Base-by-base conservation (phyloP, 2,888 invertebrate genomes). In the Cyclophora punctaria region DNA sequence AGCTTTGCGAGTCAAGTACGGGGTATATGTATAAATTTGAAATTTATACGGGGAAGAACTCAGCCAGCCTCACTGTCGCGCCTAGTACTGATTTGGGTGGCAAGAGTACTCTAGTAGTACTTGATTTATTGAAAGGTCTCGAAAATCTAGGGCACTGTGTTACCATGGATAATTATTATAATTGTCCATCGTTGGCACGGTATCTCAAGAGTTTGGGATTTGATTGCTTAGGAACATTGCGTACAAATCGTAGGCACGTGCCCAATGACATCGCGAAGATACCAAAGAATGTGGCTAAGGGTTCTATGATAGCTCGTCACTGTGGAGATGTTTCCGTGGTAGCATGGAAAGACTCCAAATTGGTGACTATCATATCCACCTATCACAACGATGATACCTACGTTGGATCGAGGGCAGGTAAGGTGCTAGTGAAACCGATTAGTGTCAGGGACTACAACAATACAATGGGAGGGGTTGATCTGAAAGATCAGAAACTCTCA, bases 201-300 rank as follows among this genome's bases (percentile, higher is more conserved):
- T 56, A 57, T 45, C 59, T 64, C 34, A 60, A 64, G 51, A 44
- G 44, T 45, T 33, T 34, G 33, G 56, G 63, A 2, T 59, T 59
- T 34, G 63, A 63, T 52, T 60, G 61, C 34, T 48, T 63, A 5
- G 63, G 64, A 7, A 60, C 62, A 34, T 49, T 63, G 50, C 58
- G 58, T 44, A 37, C 47, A 7, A 45, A n/a, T n/a, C n/a, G n/a
- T n/a, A n/a, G n/a, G n/a, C n/a, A n/a, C n/a, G n/a, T n/a, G n/a
- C n/a, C n/a, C n/a, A n/a, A n/a, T n/a, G n/a, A n/a, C n/a, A n/a
- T n/a, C n/a, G n/a, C n/a, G n/a, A n/a, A 50, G 45, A 5, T 44
- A 34, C 45, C 49, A 37, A 51, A 55, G 34, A 49, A 53, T 37
- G 55, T 51, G 46, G 44, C 51, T 1, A 53, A 48, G 46, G 57